Conservation (phyloP, 1,140 invertebrate species). For the Diachasmimorpha longicaudata region DNA sequence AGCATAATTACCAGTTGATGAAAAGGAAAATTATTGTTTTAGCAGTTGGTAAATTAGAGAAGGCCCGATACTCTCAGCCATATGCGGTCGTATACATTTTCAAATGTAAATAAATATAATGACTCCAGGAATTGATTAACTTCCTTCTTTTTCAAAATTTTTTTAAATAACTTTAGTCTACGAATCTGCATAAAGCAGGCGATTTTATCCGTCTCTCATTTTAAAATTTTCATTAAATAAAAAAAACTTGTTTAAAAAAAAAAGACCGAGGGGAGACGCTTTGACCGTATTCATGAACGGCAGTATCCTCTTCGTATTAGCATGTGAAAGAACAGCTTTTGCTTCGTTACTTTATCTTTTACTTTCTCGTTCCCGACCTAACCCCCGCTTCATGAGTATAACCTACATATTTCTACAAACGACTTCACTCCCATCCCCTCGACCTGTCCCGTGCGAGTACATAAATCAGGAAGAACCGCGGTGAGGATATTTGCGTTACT, state of each 20-base stretch:
- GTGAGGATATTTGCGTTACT: background rate
- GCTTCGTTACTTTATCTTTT: constrained; percentile 29
- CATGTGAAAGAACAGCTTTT: constrained; percentile 59
- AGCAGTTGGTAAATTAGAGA: too few species aligned
- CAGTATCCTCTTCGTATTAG: constrained; percentile 53
- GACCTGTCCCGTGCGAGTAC: background rate
- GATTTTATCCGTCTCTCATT: background rate
- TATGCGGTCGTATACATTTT: too few species aligned
- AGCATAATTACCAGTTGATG: too few species aligned
- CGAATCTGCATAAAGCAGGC: background rate
- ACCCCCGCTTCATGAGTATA: constrained; percentile 11
- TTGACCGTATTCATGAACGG: constrained; percentile 58
- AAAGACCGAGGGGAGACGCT: constrained; percentile 29
- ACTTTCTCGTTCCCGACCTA: constrained; percentile 23
- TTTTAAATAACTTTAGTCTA: too few species aligned
- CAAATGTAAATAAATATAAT: too few species aligned
- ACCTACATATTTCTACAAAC: background rate
- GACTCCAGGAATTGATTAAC: too few species aligned
- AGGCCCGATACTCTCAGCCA: too few species aligned
- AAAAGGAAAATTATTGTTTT: too few species aligned
- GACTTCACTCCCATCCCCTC: background rate
- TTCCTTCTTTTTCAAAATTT: too few species aligned
- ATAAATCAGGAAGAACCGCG: background rate
- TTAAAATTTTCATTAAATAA: background rate
- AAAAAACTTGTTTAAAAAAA: background rate